Percentiles rank a stretch among this genome's conserved stretches.
phyloP scores from a whole-genome alignment of 2,113 vertebrate species.

The Amphiprion percula region DNA sequence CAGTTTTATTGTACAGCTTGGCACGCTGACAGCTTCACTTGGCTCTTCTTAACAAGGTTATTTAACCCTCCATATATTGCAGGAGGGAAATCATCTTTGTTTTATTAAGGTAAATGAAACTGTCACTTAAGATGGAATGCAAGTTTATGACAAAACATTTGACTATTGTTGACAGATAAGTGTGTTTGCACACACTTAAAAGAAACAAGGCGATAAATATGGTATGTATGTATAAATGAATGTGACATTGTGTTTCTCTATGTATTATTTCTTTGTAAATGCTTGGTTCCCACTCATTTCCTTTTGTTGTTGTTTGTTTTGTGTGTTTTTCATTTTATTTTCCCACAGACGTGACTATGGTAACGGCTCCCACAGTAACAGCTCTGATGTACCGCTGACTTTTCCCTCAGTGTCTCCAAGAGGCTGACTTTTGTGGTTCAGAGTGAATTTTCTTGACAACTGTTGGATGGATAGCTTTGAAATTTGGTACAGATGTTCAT shows the following conservation, averaged over 20 bases:
- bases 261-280: background rate
- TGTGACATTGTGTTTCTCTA: too few species aligned
- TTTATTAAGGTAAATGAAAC: slow-evolving; percentile 15
- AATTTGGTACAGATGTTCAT: background rate
- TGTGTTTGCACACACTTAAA: background rate
- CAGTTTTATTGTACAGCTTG: slow-evolving; percentile 18
- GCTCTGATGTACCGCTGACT: too few species aligned
- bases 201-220: background rate
- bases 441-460: background rate
- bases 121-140: background rate
- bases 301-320: background rate
- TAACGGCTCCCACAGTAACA: background rate
- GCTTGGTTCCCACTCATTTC: background rate
- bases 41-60: background rate
- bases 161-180: background rate
- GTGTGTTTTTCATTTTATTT: background rate
- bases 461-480: background rate
- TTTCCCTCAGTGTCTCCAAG: too few species aligned
- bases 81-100: slow-evolving; percentile 8
- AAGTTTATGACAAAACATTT: slow-evolving; percentile 4
- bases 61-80: slow-evolving; percentile 11
- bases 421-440: background rate
- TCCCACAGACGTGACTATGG: background rate
- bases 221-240: too few species aligned
- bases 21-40: background rate